Evolutionary conservation across 2,113 vertebrate genomes (phyloP).

Genomic region (Bagarius yarrelli): DNA sequence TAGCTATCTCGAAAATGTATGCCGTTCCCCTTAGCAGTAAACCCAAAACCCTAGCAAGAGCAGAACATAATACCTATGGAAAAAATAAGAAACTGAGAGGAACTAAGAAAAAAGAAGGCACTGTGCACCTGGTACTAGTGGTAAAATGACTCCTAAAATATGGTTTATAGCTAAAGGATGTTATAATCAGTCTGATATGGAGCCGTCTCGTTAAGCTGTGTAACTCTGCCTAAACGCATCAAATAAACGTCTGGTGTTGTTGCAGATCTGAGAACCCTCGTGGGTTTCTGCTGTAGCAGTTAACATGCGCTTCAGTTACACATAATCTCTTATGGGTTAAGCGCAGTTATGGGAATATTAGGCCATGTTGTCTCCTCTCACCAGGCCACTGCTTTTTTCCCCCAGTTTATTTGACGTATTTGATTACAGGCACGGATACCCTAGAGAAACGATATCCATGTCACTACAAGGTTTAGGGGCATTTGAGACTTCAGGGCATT

Average conservation of each 20-base stretch:
- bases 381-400: neutral
- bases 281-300: slow-evolving; percentile 22
- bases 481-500: neutral
- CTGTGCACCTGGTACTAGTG: slow-evolving; percentile 31
- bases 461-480: neutral
- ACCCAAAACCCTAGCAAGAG: neutral
- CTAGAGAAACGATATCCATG: too few relatives aligned
- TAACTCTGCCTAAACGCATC: slow-evolving; percentile 49
- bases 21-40: neutral
- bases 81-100: neutral
- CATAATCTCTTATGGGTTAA: slow-evolving; percentile 30
- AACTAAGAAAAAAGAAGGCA: neutral
- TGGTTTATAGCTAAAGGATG: slow-evolving; percentile 42
- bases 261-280: slow-evolving; percentile 40
- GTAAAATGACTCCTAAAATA: slow-evolving; percentile 26
- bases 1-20: slow-evolving; percentile 4
- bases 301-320: slow-evolving; percentile 42
- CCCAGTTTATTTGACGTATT: slow-evolving; percentile 27
- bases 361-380: slow-evolving; percentile 21
- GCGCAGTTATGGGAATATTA: slow-evolving; percentile 38
- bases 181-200: slow-evolving; percentile 60
- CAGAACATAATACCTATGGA: neutral
- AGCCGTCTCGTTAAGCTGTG: slow-evolving; percentile 56
- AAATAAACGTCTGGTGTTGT: slow-evolving; percentile 53
- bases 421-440: neutral